phyloP scores from a whole-genome alignment of 2,888 invertebrate genomes.

The Trissolcus brochymenae region DNA sequence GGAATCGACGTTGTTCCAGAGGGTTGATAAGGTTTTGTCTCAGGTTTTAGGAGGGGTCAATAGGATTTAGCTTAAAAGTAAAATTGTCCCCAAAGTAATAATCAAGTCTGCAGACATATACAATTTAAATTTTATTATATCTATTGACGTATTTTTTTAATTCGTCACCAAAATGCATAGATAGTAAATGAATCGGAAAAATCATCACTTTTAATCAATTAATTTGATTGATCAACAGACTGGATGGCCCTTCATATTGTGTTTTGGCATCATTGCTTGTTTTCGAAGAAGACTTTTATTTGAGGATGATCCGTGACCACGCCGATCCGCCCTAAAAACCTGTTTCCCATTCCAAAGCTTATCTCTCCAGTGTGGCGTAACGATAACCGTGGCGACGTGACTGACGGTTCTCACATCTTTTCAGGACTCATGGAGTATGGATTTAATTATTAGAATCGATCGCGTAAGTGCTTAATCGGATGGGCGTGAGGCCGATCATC shows the following conservation, averaged over 20 bases:
- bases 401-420: slow-evolving; percentile 55
- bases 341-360: slow-evolving; percentile 32
- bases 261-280: slow-evolving; percentile 11
- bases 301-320: slow-evolving; percentile 33
- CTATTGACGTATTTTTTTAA: too few species aligned
- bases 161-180: too few species aligned
- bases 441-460: slow-evolving; percentile 72
- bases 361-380: slow-evolving; percentile 27
- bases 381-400: slow-evolving; percentile 46
- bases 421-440: slow-evolving; percentile 57
- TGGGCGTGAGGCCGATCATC: slow-evolving; percentile 61
- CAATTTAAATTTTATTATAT: too few species aligned
- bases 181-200: too few species aligned
- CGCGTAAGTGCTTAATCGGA: slow-evolving; percentile 66
- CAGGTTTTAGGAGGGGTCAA: slow-evolving; percentile 9
- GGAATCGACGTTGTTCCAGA: slow-evolving; percentile 23
- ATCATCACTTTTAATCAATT: too few species aligned
- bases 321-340: slow-evolving; percentile 19
- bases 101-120: too few species aligned
- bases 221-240: background rate
- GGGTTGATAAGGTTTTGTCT: slow-evolving; percentile 25
- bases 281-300: slow-evolving; percentile 41
- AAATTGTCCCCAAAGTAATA: too few species aligned
- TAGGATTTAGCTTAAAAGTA: slow-evolving; percentile 14
- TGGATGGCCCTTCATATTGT: slow-evolving; percentile 1